Percentiles rank a stretch among this genome's conserved stretches.
Evolutionary conservation across 2,888 invertebrate genomes (phyloP).

Genomic region (Troides aeacus): DNA sequence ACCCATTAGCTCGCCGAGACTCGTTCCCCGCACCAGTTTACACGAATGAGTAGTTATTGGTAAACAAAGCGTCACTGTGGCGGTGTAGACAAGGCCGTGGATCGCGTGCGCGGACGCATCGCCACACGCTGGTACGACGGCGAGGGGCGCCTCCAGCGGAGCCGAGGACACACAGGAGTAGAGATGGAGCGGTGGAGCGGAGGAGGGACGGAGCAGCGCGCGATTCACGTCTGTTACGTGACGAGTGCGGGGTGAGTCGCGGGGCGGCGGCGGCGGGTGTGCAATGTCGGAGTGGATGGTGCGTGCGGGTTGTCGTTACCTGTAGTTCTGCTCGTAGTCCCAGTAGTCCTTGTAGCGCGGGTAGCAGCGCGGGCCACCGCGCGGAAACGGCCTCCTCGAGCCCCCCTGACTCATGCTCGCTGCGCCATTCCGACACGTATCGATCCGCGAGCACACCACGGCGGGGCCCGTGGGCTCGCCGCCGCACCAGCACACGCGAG

Average conservation of each 20-base stretch:
- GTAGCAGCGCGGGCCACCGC: conserved; percentile 75
- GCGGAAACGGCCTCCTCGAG: conserved; percentile 71
- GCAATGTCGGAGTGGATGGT: too few relatives aligned
- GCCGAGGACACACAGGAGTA: too few relatives aligned
- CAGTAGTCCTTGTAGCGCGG: conserved; percentile 77
- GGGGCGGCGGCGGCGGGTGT: too few relatives aligned
- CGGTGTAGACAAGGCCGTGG: conserved; percentile 18
- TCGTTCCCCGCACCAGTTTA: not conserved
- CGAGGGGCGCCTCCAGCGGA: too few relatives aligned
- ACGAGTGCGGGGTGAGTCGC: too few relatives aligned
- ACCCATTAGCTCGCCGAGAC: not conserved
- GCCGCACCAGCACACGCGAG: conserved; percentile 42
- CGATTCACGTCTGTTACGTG: too few relatives aligned
- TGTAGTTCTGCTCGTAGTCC: conserved; percentile 76
- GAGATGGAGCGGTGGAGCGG: too few relatives aligned
- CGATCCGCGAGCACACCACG: conserved; percentile 58
- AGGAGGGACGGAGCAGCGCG: too few relatives aligned
- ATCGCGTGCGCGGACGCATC: conserved; percentile 13
- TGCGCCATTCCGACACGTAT: conserved; percentile 65
- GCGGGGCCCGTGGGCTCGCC: conserved; percentile 42
- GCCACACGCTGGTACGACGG: conserved; percentile 8
- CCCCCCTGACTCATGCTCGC: conserved; percentile 73
- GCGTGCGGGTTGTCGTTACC: conserved; percentile 40
- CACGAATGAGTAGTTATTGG: conserved; percentile 11
- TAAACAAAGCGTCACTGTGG: conserved; percentile 15